Base-by-base conservation (phyloP, 2,113 vertebrate genomes). In the Takifugu flavidus region DNA sequence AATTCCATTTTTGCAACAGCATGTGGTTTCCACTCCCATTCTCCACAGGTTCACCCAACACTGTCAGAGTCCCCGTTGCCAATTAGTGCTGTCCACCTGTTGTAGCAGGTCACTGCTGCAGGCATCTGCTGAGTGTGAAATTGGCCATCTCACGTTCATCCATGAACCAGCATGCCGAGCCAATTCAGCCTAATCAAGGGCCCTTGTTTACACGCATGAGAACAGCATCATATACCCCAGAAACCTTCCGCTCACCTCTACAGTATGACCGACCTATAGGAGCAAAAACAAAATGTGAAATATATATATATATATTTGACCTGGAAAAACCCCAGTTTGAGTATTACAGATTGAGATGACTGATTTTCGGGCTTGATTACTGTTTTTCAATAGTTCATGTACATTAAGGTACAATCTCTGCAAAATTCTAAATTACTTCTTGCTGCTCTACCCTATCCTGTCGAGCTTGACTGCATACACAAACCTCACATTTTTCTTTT, bases 81-180 rank as follows among this genome's bases (percentile, higher is more conserved):
- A 91, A 89, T 90, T 89, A 90, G 82, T 71, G 71, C 82, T 73
- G 61, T 58, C 81, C 89, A 91, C 87, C 89, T 89, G 89, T 87
- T 76, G 68, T 72, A 0, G 71, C 45, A 52, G 85, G 84, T 89
- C 84, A 88, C 82, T 70, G 66, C 72, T 52, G 78, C 55, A 77
- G 81, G 75, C 84, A 82, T 83, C 86, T 87, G 86, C 73, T 84
- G 86, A 75, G 78, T 83, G 88, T 74, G 84, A 89, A 83, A 85
- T 70, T 82, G 82, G 66, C 60, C 76, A 47, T 86, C 81, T 86
- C 85, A 82, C 77, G 88, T 88, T 87, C 75, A 55, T 65, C 80
- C 81, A 51, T 82, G 83, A 90, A 80, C 85, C 81, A 82, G 74
- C 68, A 54, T 74, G 67, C 14, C 34, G 31, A 54, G 53, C 61